Base-by-base conservation (phyloP, 2,113 vertebrate genomes). In the Orthonyx spaldingii region DNA sequence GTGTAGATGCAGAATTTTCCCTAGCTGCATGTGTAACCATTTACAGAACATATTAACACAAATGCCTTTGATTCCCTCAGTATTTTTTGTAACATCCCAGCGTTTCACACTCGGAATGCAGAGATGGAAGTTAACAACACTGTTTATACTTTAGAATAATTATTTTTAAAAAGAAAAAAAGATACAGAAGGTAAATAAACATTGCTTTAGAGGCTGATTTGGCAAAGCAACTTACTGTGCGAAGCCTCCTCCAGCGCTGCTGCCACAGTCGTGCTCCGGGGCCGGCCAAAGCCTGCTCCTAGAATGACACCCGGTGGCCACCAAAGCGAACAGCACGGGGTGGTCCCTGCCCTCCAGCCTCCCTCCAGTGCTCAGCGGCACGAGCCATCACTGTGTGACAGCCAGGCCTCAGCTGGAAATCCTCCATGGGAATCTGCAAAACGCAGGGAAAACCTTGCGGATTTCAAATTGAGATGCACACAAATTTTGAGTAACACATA, bases 231-330 rank as follows among this genome's bases (percentile, higher is more conserved):
- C 44, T 72, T 12, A 18, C 10, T 5, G n/a, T 2, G 22, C 1
- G 32, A 66, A 50, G 77, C 16, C 61, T 35, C 8, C 57, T 35
- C 8, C 57, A n/a, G 50, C 3, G 39, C 35, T 78, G 71, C 83
- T 85, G 94, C 95, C 89, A 72, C 3, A 94, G 87, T 65, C 20
- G 75, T 93, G 92, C 80, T 89, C 87, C 33, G 16, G 49, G 78
- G n/a, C 30, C 35, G 75, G 50, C 26, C 57, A 37, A 96, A 97
- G 78, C 61, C 72, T 64, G 94, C 96, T 96, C 89, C 83, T 91
- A 97, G 96, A 81, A 93, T 92, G 98, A 98, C 98, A 97, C 98
- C 98, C 95, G 93, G 98, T 97, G 98, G 97, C 82, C 91, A 71
- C 32, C 66, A 11, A 2, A 35, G 60, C 16, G 93, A 97, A 97